A percentile compares a stretch with the other conserved stretches of the same genome.
phyloP scores from a whole-genome alignment of 2,113 vertebrate genomes.

The Aplodontia rufa region DNA sequence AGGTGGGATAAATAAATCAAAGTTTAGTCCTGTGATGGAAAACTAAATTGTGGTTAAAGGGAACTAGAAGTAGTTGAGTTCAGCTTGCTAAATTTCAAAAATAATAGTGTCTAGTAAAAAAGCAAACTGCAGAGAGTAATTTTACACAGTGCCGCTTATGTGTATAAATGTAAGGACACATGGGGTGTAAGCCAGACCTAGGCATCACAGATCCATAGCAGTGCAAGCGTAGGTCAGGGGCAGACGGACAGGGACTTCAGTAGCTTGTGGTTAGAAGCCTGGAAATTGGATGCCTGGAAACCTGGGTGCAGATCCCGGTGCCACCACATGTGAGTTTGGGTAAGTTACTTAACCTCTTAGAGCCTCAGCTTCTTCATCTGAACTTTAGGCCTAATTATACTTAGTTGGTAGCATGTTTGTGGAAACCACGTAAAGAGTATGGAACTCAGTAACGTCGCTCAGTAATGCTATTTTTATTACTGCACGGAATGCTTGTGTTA shows the following conservation, averaged over 20 bases:
- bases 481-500: rapidly evolving
- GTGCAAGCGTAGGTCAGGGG: not conserved
- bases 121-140: not conserved
- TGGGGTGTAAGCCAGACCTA: rapidly evolving
- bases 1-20: not conserved
- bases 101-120: not conserved
- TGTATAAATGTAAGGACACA: not conserved
- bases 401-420: not conserved
- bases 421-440: not conserved
- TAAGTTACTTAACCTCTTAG: not conserved
- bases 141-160: not conserved
- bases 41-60: not conserved
- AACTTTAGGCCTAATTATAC: not conserved
- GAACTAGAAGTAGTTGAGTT: not conserved
- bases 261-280: not conserved
- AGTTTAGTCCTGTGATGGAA: not conserved
- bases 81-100: not conserved
- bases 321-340: not conserved
- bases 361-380: not conserved
- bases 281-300: not conserved
- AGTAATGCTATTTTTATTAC: not conserved
- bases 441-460: not conserved
- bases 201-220: rapidly evolving
- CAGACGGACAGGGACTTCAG: not conserved
- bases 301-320: not conserved